Evolutionary conservation across 2,888 invertebrate species (phyloP).

Genomic region (Eilema griseolum): DNA sequence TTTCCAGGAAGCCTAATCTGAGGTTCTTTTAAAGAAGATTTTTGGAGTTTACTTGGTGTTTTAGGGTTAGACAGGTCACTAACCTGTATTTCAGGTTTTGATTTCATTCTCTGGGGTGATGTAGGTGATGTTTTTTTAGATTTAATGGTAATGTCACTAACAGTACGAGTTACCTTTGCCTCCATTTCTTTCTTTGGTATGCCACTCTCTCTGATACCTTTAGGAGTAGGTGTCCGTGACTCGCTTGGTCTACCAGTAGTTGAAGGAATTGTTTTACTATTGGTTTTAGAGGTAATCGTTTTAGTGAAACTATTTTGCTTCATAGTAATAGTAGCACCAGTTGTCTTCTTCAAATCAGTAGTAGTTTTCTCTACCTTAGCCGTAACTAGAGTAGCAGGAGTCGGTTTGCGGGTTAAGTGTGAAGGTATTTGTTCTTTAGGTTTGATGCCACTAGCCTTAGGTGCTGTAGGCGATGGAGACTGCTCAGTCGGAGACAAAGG

Average conservation of each 20-base stretch:
- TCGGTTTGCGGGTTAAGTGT: constrained; percentile 66
- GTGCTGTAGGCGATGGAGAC: constrained; percentile 74
- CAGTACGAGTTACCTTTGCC: constrained; percentile 83
- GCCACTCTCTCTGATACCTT: constrained; percentile 70
- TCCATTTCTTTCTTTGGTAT: constrained; percentile 75
- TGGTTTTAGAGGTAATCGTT: constrained; percentile 58
- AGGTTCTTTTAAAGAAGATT: constrained; percentile 63
- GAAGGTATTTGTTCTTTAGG: constrained; percentile 67
- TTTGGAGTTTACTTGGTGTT: constrained; percentile 65
- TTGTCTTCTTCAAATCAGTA: constrained; percentile 66
- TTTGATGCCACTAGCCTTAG: constrained; percentile 68
- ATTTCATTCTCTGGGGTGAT: constrained; percentile 78
- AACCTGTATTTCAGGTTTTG: constrained; percentile 83
- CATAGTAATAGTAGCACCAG: constrained; percentile 46
- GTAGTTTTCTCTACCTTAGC: constrained; percentile 68
- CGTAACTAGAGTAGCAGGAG: constrained; percentile 61
- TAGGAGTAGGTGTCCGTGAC: constrained; percentile 66
- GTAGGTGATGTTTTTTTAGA: constrained; percentile 74
- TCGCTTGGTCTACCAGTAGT: constrained; percentile 58
- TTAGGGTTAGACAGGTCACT: constrained; percentile 69
- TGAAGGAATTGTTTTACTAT: constrained; percentile 57
- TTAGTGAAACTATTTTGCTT: constrained; percentile 70
- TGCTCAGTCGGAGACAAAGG: constrained; percentile 63
- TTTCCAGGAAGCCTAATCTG: constrained; percentile 73
- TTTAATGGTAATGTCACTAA: constrained; percentile 87